Evolutionary conservation across 2,113 vertebrate genomes (phyloP).

Genomic region (Ctenodactylus gundi): DNA sequence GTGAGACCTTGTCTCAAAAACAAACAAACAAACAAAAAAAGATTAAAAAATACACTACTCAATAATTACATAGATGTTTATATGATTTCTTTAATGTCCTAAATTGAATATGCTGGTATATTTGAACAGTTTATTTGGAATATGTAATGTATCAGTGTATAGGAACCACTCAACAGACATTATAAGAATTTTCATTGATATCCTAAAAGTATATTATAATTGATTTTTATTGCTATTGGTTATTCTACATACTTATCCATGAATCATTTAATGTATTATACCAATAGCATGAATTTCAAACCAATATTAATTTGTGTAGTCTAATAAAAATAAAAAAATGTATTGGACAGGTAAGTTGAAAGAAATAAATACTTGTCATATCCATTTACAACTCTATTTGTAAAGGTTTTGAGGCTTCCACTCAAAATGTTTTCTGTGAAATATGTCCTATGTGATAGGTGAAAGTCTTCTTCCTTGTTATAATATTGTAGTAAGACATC

Average conservation of each 20-base stretch:
- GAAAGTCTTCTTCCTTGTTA: neutral
- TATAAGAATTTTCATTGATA: neutral
- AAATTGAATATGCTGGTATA: neutral
- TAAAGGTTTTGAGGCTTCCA: neutral
- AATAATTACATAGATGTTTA: neutral
- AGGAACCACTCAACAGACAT: neutral
- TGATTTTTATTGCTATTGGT: neutral
- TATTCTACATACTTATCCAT: neutral
- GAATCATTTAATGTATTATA: slow-evolving; percentile 32
- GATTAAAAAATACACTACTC: too few species aligned
- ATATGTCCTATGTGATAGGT: neutral
- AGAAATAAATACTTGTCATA: neutral
- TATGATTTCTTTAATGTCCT: neutral
- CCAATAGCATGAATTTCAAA: neutral
- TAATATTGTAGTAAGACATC: neutral
- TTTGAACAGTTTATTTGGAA: neutral
- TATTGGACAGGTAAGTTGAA: neutral
- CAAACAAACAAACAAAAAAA: too few species aligned
- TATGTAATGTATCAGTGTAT: neutral
- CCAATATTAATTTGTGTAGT: neutral
- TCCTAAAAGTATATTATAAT: neutral
- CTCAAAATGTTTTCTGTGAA: neutral
- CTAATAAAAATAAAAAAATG: neutral
- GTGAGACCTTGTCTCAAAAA: too few species aligned
- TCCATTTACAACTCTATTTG: neutral